Percentiles rank a stretch among this genome's conserved stretches.
Evolutionary conservation across 2,113 vertebrate genomes (phyloP).

Genomic region (Gavia stellata): DNA sequence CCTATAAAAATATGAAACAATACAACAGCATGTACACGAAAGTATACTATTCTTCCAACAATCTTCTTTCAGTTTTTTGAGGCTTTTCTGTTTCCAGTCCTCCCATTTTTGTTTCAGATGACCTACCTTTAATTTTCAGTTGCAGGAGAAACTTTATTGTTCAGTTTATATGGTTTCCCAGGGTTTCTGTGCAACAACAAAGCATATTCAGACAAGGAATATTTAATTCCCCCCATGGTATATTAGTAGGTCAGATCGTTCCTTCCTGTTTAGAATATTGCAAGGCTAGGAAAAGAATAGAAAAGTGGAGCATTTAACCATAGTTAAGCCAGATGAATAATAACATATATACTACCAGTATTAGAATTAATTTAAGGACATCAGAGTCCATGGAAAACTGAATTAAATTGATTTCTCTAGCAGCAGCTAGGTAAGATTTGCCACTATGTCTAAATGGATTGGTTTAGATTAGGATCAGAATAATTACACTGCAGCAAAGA

Average conservation of each 20-base stretch:
- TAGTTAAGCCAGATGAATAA: neutral
- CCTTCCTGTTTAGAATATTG: neutral
- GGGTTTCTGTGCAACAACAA: neutral
- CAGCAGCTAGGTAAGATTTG: neutral
- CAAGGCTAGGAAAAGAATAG: neutral
- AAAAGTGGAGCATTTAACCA: neutral
- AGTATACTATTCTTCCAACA: neutral
- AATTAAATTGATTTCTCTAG: neutral
- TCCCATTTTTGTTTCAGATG: conserved; percentile 9
- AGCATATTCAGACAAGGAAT: neutral
- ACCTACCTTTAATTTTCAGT: neutral
- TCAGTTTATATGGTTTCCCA: neutral
- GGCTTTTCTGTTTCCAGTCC: neutral
- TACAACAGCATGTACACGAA: neutral
- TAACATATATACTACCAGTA: neutral
- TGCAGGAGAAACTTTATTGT: neutral
- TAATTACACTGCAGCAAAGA: neutral
- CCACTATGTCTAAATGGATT: neutral
- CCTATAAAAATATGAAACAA: neutral
- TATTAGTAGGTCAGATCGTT: neutral
- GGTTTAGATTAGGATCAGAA: neutral
- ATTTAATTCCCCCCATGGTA: neutral
- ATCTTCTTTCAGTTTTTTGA: neutral
- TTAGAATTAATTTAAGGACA: neutral
- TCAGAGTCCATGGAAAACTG: neutral